phyloP scores from a whole-genome alignment of 2,113 vertebrate genomes.

The Galbula dea region DNA sequence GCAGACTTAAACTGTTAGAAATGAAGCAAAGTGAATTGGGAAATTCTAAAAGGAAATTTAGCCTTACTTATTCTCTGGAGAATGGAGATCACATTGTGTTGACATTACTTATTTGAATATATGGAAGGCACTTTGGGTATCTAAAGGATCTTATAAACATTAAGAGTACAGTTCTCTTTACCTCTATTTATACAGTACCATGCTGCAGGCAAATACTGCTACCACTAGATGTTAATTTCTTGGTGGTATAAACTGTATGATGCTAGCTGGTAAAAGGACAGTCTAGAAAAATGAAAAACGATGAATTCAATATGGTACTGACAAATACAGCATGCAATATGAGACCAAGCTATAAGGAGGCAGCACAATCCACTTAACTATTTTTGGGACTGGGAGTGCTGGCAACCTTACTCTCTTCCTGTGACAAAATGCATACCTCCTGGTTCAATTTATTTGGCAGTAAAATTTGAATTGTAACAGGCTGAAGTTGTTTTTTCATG shows the following conservation, averaged over 20 bases:
- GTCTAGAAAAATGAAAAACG: neutral
- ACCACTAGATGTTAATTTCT: neutral
- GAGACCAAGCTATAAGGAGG: neutral
- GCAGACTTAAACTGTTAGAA: constrained; percentile 41
- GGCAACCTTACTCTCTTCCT: neutral
- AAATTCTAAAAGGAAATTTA: neutral
- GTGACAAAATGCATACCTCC: neutral
- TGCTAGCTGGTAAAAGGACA: neutral
- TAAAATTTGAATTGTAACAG: neutral
- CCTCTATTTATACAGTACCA: neutral
- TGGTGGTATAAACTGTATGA: neutral
- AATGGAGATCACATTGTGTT: neutral
- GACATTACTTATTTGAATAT: neutral
- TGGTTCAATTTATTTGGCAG: neutral
- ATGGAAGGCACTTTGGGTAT: neutral
- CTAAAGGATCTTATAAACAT: neutral
- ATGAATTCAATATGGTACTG: neutral
- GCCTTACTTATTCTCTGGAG: neutral
- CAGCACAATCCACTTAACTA: neutral
- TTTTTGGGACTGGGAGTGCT: neutral
- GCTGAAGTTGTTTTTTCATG: neutral
- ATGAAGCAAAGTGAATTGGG: neutral
- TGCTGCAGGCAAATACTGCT: neutral
- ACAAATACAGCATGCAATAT: neutral
- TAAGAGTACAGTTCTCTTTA: neutral